These are phyloP conservation scores for Drosophila testacea DNA, from an alignment of 2,888 invertebrate species.

Conservation along the genomic window DNA sequence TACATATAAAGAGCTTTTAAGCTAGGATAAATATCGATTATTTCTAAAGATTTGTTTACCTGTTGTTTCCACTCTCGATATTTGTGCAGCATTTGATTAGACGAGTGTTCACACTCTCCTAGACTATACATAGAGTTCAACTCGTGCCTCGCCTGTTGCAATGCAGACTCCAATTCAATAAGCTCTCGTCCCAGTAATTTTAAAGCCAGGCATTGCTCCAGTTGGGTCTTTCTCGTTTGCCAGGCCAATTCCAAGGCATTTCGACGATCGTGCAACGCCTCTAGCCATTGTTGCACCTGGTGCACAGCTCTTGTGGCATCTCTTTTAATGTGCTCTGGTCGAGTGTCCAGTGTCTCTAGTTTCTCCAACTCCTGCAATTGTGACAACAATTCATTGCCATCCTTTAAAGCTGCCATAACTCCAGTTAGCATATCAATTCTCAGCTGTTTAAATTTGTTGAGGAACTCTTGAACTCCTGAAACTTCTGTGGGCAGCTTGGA, in stretches of 20 bases:
- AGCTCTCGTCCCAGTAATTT: constrained; percentile 91
- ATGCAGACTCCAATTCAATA: constrained; percentile 87
- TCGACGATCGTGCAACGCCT: constrained; percentile 91
- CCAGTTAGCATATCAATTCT: constrained; percentile 90
- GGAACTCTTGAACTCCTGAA: constrained; percentile 89
- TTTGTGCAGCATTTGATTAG: constrained; percentile 89
- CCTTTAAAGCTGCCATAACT: constrained; percentile 92
- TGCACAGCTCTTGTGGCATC: constrained; percentile 86
- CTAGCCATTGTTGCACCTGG: constrained; percentile 91
- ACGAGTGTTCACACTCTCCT: constrained; percentile 90
- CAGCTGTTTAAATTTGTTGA: constrained; percentile 90
- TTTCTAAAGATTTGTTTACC: constrained; percentile 71
- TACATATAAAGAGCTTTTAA: too few relatives aligned
- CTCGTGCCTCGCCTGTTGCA: constrained; percentile 86
- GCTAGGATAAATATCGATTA: too few relatives aligned
- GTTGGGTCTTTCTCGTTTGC: constrained; percentile 89
- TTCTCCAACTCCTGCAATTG: constrained; percentile 90
- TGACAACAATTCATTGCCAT: constrained; percentile 91
- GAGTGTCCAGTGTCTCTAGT: constrained; percentile 91
- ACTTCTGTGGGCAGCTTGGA: constrained; percentile 90
- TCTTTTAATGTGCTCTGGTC: constrained; percentile 88
- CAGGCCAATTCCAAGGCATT: constrained; percentile 89
- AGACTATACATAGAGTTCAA: constrained; percentile 86
- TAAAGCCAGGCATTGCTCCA: constrained; percentile 92
- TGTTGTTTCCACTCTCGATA: constrained; percentile 89